phyloP scores from a whole-genome alignment of 2,888 invertebrate genomes.

The Xestoiulus laeticollis region DNA sequence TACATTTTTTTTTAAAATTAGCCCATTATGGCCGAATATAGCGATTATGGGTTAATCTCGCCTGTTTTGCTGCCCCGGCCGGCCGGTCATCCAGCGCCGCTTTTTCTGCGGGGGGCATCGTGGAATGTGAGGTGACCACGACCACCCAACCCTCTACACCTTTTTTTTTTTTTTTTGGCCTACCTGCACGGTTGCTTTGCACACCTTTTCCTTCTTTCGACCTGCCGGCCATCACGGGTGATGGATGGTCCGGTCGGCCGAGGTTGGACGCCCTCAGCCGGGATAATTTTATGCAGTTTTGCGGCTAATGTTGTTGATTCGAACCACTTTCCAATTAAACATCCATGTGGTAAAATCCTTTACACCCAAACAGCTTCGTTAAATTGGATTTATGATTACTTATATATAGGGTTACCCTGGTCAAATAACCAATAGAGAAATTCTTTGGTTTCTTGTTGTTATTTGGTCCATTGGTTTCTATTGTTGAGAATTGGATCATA shows the following conservation, averaged over 20 bases:
- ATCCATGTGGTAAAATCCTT: neutral
- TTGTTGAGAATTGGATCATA: no score
- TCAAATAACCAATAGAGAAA: no score
- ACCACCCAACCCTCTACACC: neutral
- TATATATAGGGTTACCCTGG: no score
- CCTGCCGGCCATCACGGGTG: conserved; percentile 24
- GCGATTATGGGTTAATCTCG: no score
- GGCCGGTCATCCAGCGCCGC: conserved; percentile 15
- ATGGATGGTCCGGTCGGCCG: conserved; percentile 29
- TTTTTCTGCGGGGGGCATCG: neutral
- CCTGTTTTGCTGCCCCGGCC: neutral
- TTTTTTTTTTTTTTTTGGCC: neutral
- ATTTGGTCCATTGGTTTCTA: no score
- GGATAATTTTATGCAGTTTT: conserved; percentile 24
- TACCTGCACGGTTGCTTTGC: neutral
- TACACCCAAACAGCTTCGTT: no score
- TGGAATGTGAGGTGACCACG: neutral
- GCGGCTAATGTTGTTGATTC: neutral
- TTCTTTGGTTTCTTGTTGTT: no score
- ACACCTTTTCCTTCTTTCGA: neutral
- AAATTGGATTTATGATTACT: no score
- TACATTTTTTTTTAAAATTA: no score
- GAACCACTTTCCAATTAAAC: neutral
- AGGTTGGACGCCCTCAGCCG: neutral
- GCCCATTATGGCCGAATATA: no score